Percentiles rank a stretch among this genome's conserved stretches.
phyloP scores from a whole-genome alignment of 2,888 invertebrate species.

The Nomada flava region DNA sequence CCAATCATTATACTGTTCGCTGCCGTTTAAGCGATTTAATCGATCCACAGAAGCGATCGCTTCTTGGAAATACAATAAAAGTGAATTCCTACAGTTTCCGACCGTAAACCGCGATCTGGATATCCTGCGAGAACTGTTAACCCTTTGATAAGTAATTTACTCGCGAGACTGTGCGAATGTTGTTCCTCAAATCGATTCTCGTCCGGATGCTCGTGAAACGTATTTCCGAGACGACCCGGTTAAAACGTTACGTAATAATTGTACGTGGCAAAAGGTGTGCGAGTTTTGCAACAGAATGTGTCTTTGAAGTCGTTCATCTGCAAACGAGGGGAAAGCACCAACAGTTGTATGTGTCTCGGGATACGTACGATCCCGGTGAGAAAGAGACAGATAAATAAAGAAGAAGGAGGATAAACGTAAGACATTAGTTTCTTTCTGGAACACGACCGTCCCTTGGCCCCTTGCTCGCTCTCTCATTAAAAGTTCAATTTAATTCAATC shows the following conservation, averaged over 20 bases:
- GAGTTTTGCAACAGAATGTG: no score
- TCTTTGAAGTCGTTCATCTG: no score
- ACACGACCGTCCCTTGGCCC: not conserved
- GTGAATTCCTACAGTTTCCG: not conserved
- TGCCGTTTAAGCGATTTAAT: slow-evolving; percentile 7
- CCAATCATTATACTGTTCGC: slow-evolving; percentile 11
- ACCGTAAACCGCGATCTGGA: no score
- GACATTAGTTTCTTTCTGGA: slow-evolving; percentile 24
- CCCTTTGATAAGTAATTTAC: no score
- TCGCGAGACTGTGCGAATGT: no score
- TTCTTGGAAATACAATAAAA: slow-evolving; percentile 6
- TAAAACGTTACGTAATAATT: no score
- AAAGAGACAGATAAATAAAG: no score
- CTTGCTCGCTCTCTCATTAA: slow-evolving; percentile 51
- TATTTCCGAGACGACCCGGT: no score
- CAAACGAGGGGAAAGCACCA: not conserved
- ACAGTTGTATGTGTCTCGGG: not conserved
- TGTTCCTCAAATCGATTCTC: no score
- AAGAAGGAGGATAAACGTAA: not conserved
- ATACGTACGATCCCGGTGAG: not conserved
- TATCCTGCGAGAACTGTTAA: not conserved
- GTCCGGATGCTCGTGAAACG: no score
- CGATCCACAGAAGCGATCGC: not conserved
- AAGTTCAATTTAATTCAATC: slow-evolving; percentile 67
- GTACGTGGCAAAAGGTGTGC: no score